A percentile compares a stretch with the other conserved stretches of the same genome.
Evolutionary conservation across 2,797 vertebrate genomes (phyloP).

Genomic region (Microchirus variegatus): DNA sequence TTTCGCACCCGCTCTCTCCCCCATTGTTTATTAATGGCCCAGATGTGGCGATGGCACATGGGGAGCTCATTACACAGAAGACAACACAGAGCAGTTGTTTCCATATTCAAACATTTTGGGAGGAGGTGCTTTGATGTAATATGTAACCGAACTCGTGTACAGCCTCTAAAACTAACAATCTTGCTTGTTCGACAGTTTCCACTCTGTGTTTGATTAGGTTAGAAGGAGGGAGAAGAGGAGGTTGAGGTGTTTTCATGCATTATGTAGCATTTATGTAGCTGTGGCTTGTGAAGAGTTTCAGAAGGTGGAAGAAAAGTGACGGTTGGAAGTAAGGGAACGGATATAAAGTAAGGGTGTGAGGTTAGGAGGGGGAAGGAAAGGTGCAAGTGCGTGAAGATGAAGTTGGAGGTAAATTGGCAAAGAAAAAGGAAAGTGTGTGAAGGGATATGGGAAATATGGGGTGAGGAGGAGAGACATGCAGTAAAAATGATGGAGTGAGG

Average conservation of each 20-base stretch:
- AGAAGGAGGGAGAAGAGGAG: constrained; percentile 22
- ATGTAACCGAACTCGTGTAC: constrained; percentile 49
- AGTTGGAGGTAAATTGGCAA: background rate
- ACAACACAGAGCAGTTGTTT: constrained; percentile 68
- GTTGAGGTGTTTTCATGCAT: constrained; percentile 38
- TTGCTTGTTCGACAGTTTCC: constrained; percentile 61
- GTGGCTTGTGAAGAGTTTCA: constrained; percentile 2
- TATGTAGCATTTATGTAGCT: constrained; percentile 51
- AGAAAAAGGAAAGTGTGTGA: background rate
- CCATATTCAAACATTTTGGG: constrained; percentile 70
- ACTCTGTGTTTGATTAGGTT: constrained; percentile 52
- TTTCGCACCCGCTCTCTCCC: background rate
- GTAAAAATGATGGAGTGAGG: background rate
- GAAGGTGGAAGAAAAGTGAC: background rate
- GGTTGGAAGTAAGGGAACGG: background rate
- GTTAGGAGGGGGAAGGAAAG: too few species aligned
- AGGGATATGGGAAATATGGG: background rate
- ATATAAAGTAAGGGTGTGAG: background rate
- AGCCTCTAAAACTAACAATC: constrained; percentile 58
- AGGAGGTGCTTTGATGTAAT: constrained; percentile 69
- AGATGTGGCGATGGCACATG: constrained; percentile 61
- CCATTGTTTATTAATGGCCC: constrained; percentile 73
- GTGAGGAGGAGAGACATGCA: background rate
- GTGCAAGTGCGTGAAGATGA: background rate
- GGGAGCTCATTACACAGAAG: constrained; percentile 70